These are phyloP conservation scores for Drosophila ogumai DNA, from an alignment of 1,140 invertebrate species.

Conservation along the genomic window DNA sequence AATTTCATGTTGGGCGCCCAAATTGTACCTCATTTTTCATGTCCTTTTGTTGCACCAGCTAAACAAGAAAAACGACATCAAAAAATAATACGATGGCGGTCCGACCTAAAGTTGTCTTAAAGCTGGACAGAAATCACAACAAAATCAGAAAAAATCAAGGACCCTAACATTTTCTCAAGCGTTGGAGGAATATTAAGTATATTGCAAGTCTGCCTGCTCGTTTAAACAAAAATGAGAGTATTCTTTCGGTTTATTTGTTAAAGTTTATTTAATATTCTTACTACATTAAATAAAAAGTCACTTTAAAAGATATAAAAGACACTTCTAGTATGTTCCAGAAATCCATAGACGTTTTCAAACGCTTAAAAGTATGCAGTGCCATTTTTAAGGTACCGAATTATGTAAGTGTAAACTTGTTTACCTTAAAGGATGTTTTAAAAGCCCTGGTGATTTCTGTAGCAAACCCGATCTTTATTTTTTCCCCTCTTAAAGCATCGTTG, in stretches of 20 bases:
- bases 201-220: too few species aligned
- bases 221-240: neutral
- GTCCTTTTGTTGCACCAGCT: constrained; percentile 39
- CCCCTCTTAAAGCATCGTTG: neutral
- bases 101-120: constrained; percentile 21
- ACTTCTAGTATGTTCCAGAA: too few species aligned
- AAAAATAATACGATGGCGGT: constrained; percentile 30
- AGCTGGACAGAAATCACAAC: constrained; percentile 14
- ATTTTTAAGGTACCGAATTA: neutral
- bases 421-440: neutral
- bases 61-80: constrained; percentile 32
- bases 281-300: neutral
- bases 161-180: neutral
- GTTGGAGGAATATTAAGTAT: neutral
- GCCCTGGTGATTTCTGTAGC: neutral
- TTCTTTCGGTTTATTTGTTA: neutral
- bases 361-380: neutral
- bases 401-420: neutral
- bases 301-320: neutral
- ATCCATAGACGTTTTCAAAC: too few species aligned
- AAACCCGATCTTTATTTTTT: neutral
- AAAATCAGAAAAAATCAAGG: constrained; percentile 3
- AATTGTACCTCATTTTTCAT: constrained; percentile 66
- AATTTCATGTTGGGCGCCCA: constrained; percentile 70
- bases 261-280: neutral